Evolutionary conservation across 2,113 vertebrate species (phyloP).

Genomic region (Bos taurus): DNA sequence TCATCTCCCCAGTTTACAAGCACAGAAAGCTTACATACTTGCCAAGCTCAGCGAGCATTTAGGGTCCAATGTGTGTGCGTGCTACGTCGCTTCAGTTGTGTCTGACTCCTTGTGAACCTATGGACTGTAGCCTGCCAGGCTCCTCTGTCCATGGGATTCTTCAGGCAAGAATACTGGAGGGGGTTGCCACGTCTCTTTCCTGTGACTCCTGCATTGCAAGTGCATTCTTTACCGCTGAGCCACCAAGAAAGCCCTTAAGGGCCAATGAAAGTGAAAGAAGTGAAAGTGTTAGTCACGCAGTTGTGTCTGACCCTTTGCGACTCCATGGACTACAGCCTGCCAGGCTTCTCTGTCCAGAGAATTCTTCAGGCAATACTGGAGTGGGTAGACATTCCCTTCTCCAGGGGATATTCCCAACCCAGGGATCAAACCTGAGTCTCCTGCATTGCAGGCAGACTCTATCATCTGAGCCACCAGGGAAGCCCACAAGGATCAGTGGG

Average conservation of each 20-base stretch:
- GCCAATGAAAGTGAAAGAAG: neutral
- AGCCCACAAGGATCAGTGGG: neutral
- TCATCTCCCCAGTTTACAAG: neutral
- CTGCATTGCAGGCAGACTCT: neutral
- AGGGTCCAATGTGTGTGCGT: neutral
- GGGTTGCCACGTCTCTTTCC: neutral
- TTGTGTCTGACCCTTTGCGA: neutral
- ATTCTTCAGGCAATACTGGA: neutral
- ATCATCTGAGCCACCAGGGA: neutral
- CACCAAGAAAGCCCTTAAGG: neutral
- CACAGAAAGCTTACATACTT: neutral
- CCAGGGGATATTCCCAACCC: neutral
- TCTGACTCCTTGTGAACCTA: neutral
- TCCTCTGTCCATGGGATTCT: neutral
- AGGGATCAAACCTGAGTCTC: neutral
- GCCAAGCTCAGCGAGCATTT: neutral
- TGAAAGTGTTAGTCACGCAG: neutral
- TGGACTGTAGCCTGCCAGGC: neutral
- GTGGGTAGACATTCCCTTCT: neutral
- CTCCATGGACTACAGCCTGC: neutral
- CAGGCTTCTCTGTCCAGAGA: neutral
- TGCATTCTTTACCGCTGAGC: neutral
- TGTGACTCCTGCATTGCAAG: neutral
- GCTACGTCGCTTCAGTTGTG: neutral
- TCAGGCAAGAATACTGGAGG: neutral